These are phyloP conservation scores for Chouioia cunea DNA, from an alignment of 2,888 invertebrate species.

Conservation along the genomic window DNA sequence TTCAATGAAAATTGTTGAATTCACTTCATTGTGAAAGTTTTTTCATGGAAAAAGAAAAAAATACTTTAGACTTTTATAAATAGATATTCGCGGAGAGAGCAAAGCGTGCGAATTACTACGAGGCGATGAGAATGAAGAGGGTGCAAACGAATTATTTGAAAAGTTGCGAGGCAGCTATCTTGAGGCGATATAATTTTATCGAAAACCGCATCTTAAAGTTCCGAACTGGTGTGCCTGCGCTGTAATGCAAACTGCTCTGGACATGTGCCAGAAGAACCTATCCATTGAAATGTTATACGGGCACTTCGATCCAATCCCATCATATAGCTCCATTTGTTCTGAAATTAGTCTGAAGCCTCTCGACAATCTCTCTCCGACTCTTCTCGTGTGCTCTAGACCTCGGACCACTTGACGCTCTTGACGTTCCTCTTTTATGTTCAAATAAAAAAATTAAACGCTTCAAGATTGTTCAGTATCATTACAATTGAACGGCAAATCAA, in stretches of 20 bases:
- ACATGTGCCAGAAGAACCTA: conserved; percentile 56
- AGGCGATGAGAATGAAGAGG: too few species aligned
- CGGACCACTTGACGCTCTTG: not conserved
- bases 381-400: not conserved
- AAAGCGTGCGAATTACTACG: too few species aligned
- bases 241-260: conserved; percentile 59
- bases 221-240: conserved; percentile 45
- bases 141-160: not conserved
- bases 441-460: too few species aligned
- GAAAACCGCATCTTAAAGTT: conserved; percentile 56
- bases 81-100: too few species aligned
- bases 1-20: too few species aligned
- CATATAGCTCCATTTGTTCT: conserved; percentile 50
- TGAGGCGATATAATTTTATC: conserved; percentile 56
- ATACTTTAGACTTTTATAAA: too few species aligned
- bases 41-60: too few species aligned
- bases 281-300: conserved; percentile 59
- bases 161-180: conserved; percentile 2
- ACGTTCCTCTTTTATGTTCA: not conserved
- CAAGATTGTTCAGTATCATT: too few species aligned
- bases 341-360: conserved; percentile 53
- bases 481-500: too few species aligned
- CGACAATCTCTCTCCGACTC: not conserved
- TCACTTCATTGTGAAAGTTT: too few species aligned
- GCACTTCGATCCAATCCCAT: conserved; percentile 46